Evolutionary conservation across 2,113 vertebrate genomes (phyloP).

Genomic region (Epinephelus cyanopodus): DNA sequence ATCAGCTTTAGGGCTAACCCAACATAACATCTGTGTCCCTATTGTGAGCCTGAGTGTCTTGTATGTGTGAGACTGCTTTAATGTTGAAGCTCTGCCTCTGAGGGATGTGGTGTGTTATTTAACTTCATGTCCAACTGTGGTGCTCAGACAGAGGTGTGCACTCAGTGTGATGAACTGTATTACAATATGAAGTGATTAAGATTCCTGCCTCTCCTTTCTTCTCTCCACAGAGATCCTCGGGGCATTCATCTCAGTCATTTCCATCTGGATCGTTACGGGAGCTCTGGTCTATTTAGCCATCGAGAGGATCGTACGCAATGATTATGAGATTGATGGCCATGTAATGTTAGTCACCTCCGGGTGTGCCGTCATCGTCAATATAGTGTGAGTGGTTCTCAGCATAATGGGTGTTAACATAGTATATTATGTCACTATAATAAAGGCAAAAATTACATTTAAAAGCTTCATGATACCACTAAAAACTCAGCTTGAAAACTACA

Average conservation of each 20-base stretch:
- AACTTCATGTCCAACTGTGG: background rate
- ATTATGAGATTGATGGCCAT: conserved; percentile 94
- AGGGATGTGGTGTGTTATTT: background rate
- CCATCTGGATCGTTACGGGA: conserved; percentile 96
- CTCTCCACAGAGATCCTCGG: conserved; percentile 90
- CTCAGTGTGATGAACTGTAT: background rate
- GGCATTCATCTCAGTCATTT: conserved; percentile 92
- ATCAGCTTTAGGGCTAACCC: background rate
- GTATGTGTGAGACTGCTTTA: background rate
- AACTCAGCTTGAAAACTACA: background rate
- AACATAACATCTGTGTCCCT: background rate
- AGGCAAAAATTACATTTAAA: background rate
- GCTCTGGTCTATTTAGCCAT: conserved; percentile 93
- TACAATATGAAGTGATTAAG: background rate
- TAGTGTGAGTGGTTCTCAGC: conserved; percentile 86
- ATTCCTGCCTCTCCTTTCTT: background rate
- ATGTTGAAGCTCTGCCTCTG: conserved; percentile 6
- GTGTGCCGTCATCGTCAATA: conserved; percentile 91
- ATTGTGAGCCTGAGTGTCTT: background rate
- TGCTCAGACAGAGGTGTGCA: background rate
- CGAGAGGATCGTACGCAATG: conserved; percentile 90
- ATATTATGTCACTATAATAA: background rate
- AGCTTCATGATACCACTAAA: background rate
- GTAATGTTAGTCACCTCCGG: conserved; percentile 95
- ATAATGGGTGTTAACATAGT: background rate